These are phyloP conservation scores for Steinernema scapterisci DNA, from an alignment of 2,888 invertebrate genomes.

Conservation along the genomic window DNA sequence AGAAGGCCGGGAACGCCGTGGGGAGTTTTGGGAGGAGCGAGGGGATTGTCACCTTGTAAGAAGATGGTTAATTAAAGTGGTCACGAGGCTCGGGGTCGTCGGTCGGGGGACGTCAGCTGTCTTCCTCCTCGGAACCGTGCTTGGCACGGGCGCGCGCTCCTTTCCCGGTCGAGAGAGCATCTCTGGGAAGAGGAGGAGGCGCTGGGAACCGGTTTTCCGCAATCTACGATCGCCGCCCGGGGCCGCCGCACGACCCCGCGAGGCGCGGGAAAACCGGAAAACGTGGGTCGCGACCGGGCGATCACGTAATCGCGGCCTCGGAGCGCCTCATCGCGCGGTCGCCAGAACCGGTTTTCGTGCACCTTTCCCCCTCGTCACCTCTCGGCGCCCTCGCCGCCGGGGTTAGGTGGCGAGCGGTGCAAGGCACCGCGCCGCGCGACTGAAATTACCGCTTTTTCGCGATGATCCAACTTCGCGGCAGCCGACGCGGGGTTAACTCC, in stretches of 20 bases:
- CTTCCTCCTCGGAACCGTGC: not conserved
- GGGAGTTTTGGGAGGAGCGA: not conserved
- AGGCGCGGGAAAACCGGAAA: conserved; percentile 16
- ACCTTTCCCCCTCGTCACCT: conserved; percentile 31
- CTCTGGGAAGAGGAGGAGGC: not conserved
- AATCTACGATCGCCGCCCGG: conserved; percentile 2
- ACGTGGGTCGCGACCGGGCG: not conserved
- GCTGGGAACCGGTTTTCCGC: conserved; percentile 5
- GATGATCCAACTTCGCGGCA: conserved; percentile 15
- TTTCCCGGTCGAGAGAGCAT: conserved; percentile 30
- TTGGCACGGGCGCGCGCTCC: conserved; percentile 17
- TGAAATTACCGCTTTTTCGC: conserved; percentile 30
- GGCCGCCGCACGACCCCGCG: conserved; percentile 14
- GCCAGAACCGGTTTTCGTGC: conserved; percentile 21
- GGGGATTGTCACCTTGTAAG: not conserved
- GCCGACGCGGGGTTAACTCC: not conserved
- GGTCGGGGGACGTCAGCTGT: not conserved
- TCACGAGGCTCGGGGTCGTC: conserved; percentile 21
- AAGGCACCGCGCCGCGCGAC: conserved; percentile 19
- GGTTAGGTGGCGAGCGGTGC: conserved; percentile 26
- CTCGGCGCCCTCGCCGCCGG: conserved; percentile 21
- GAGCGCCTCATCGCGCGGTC: conserved; percentile 20
- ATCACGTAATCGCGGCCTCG: conserved; percentile 22
- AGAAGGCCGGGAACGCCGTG: not conserved
- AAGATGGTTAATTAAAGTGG: not conserved